Percentiles rank a stretch among this genome's conserved stretches.
These are phyloP conservation scores for Streptopelia turtur DNA, from an alignment of 2,797 vertebrate genomes.

Conservation along the genomic window DNA sequence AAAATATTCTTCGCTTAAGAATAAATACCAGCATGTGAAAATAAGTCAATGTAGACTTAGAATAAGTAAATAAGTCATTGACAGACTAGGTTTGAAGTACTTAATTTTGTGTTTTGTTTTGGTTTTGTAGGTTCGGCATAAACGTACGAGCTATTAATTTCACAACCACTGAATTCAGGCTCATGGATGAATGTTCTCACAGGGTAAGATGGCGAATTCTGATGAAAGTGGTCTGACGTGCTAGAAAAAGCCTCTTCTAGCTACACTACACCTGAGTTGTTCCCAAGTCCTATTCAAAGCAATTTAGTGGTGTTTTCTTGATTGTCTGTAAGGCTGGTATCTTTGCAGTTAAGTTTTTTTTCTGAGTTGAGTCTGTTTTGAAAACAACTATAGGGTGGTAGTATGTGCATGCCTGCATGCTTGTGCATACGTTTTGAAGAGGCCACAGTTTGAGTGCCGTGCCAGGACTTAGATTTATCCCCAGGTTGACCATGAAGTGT, in stretches of 20 bases:
- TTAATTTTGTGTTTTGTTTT: constrained; percentile 33
- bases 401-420: rapidly evolving
- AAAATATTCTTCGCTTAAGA: not conserved
- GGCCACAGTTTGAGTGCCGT: not conserved
- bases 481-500: not conserved
- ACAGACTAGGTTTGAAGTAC: not conserved
- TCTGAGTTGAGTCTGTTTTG: not conserved
- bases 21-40: not conserved
- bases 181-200: constrained; percentile 78
- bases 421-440: not conserved
- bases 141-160: constrained; percentile 88
- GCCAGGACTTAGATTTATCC: not conserved
- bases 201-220: constrained; percentile 71
- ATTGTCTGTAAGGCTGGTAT: not conserved
- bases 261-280: not conserved
- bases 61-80: not conserved
- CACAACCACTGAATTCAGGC: constrained; percentile 90
- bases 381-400: not conserved
- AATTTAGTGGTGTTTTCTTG: not conserved
- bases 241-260: not conserved
- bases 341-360: not conserved
- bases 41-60: not conserved
- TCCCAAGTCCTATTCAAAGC: not conserved
- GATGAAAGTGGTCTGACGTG: not conserved
- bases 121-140: constrained; percentile 80